phyloP scores from a whole-genome alignment of 1,140 invertebrate species.

The Eumaeus atala region DNA sequence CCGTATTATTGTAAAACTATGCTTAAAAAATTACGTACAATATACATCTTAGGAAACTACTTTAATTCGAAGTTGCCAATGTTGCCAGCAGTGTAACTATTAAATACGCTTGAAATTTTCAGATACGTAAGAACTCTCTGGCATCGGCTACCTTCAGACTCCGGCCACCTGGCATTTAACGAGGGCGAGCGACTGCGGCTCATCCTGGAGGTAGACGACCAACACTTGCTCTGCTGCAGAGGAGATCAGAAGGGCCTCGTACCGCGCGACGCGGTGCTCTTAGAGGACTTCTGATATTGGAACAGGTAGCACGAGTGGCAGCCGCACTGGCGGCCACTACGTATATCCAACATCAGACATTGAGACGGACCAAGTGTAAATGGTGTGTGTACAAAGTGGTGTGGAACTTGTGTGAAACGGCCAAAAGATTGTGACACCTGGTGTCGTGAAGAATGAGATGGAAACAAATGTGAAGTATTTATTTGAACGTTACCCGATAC shows the following conservation, averaged over 20 bases:
- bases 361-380: neutral
- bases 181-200: slow-evolving; percentile 84
- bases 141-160: slow-evolving; percentile 82
- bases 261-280: slow-evolving; percentile 81
- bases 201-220: slow-evolving; percentile 84
- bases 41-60: no score
- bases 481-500: slow-evolving; percentile 41
- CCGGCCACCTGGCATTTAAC: slow-evolving; percentile 85
- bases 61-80: no score
- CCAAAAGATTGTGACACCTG: neutral
- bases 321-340: slow-evolving; percentile 54
- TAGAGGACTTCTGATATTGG: slow-evolving; percentile 71
- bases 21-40: no score
- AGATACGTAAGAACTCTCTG: slow-evolving; percentile 84
- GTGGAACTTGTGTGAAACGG: neutral
- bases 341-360: slow-evolving; percentile 26
- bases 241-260: slow-evolving; percentile 87
- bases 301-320: slow-evolving; percentile 57
- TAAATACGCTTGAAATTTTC: slow-evolving; percentile 42
- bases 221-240: slow-evolving; percentile 84
- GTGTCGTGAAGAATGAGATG: neutral
- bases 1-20: no score
- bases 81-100: neutral
- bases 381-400: slow-evolving; percentile 4
- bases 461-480: slow-evolving; percentile 23